Percentiles rank a stretch among this genome's conserved stretches.
Conservation (phyloP, 2,113 vertebrate species). For the Eretmochelys imbricata region DNA sequence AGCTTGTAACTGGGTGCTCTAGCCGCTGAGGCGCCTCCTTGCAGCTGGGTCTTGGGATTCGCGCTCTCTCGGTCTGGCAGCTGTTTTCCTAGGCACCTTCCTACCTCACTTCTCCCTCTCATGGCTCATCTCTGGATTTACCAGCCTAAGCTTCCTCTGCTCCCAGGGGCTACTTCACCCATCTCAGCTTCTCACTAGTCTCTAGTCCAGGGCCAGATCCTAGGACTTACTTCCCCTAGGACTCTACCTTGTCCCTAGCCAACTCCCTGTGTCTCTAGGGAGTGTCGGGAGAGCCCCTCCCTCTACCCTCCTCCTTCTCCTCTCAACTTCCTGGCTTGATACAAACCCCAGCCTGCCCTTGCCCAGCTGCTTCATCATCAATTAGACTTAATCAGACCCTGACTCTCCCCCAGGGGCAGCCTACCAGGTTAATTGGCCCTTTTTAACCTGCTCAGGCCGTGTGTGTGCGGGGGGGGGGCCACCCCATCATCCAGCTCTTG, state of each 20-base stretch:
- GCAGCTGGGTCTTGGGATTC: neutral
- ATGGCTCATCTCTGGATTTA: neutral
- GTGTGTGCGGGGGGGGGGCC: neutral
- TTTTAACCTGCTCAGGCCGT: neutral
- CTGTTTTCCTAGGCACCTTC: neutral
- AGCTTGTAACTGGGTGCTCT: neutral
- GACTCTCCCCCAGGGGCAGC: neutral
- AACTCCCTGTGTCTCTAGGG: neutral
- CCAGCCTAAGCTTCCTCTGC: neutral
- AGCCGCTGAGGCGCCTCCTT: neutral
- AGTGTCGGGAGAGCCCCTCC: neutral
- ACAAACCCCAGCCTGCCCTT: neutral
- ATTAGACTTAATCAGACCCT: neutral
- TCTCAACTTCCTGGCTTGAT: neutral
- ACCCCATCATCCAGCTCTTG: neutral
- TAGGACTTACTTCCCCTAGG: neutral
- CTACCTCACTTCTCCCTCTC: neutral
- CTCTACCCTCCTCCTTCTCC: neutral
- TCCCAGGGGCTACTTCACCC: neutral
- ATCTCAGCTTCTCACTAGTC: neutral
- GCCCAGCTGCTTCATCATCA: neutral
- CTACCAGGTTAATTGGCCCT: neutral
- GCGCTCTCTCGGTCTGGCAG: neutral
- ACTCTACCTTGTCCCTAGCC: neutral
- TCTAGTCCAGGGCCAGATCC: neutral